These are phyloP conservation scores for Tetrapedia diversipes DNA, from an alignment of 2,888 invertebrate genomes.

Conservation along the genomic window DNA sequence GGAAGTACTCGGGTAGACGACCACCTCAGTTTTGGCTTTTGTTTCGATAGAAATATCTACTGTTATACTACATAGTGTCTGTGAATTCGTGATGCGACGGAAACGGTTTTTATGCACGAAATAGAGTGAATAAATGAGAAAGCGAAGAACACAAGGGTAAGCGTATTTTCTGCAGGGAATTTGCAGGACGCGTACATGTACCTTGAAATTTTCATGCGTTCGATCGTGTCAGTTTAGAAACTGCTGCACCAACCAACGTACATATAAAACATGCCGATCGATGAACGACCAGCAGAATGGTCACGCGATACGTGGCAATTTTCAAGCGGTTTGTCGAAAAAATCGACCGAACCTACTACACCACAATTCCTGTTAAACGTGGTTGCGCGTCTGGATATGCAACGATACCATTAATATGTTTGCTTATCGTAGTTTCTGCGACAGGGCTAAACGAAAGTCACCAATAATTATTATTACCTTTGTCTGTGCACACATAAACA, in stretches of 20 bases:
- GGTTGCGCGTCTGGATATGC: conserved; percentile 14
- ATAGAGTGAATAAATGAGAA: not conserved
- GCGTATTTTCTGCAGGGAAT: not conserved
- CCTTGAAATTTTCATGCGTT: conserved; percentile 11
- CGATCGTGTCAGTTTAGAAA: conserved; percentile 12
- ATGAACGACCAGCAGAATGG: conserved; percentile 40
- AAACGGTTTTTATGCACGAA: no score
- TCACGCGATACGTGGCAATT: conserved; percentile 38
- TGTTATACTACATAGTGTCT: no score
- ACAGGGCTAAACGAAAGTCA: not conserved
- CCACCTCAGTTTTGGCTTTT: not conserved
- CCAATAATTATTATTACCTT: not conserved
- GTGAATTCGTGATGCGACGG: no score
- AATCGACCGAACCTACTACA: not conserved
- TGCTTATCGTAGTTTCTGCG: conserved; percentile 23
- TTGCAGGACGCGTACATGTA: not conserved
- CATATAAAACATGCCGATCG: conserved; percentile 24
- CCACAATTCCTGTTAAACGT: conserved; percentile 11
- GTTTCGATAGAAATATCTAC: not conserved
- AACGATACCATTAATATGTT: conserved; percentile 41
- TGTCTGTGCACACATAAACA: not conserved
- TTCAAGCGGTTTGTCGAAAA: conserved; percentile 37
- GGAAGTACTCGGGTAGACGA: not conserved
- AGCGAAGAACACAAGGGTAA: not conserved
- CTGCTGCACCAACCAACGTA: conserved; percentile 11